A percentile compares a stretch with the other conserved stretches of the same genome.
Evolutionary conservation across 2,797 vertebrate species (phyloP).

Genomic region (Danionella dracula): DNA sequence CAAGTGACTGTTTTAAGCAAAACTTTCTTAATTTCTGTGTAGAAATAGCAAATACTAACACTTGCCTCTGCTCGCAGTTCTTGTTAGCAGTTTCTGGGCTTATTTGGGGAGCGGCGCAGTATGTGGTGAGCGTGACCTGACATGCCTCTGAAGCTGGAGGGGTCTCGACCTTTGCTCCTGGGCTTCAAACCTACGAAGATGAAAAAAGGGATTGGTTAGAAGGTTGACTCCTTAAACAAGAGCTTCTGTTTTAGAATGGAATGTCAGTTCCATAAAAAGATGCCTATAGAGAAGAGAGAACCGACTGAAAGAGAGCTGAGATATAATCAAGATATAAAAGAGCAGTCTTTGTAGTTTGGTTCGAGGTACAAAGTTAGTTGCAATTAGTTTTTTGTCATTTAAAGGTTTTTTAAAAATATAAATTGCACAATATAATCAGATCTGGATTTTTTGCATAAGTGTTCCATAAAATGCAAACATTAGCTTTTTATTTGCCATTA

Average conservation of each 20-base stretch:
- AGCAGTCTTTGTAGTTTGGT: no score
- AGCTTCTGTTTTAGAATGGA: conserved; percentile 76
- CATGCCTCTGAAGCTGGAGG: conserved; percentile 79
- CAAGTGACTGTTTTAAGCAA: no score
- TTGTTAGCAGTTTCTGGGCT: conserved; percentile 59
- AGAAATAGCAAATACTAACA: conserved; percentile 30
- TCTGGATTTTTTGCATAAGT: no score
- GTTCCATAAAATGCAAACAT: no score
- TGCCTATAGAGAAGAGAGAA: conserved; percentile 41
- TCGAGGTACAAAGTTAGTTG: no score
- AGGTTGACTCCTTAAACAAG: conserved; percentile 71
- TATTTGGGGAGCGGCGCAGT: conserved; percentile 67
- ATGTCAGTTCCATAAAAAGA: conserved; percentile 76
- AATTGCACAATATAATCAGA: no score
- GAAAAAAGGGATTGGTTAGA: conserved; percentile 69
- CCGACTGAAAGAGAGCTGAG: background rate
- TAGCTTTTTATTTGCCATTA: no score
- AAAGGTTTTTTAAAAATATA: no score
- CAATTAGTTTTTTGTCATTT: no score
- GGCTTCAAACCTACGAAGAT: conserved; percentile 76
- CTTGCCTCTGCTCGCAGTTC: conserved; percentile 41
- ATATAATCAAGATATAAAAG: conserved; percentile 9
- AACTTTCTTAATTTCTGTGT: background rate
- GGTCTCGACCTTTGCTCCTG: conserved; percentile 72
- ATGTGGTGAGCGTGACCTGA: conserved; percentile 77